Base-by-base conservation (phyloP, 2,797 vertebrate genomes). In the Lophius americanus region DNA sequence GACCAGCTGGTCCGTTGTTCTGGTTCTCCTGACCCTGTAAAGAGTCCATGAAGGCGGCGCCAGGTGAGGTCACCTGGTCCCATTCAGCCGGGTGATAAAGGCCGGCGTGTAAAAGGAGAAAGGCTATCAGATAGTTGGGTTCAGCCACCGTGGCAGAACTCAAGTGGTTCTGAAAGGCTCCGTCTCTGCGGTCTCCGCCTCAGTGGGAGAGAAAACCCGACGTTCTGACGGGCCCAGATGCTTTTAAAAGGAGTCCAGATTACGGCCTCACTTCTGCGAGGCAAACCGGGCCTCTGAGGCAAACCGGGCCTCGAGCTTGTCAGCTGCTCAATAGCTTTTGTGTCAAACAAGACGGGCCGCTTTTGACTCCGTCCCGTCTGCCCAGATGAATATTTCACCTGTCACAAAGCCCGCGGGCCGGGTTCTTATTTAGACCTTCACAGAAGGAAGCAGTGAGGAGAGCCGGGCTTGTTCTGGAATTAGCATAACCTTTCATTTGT, bases 161-260 rank as follows among this genome's bases (percentile, higher is more conserved):
- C 68, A 70, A 78, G 70, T 56, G 43, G 9, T 23, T 63, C 48
- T 80, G 81, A 92, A 93, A 89, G 82, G 79, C 75, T 69, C 54
- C 56, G 73, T 79, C 71, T 79, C 65, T 4, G 4, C 5, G 47
- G 48, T 64, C 65, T 84, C 58, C 9, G 65, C 75, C 78, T 67
- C 82, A 60, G 73, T 83, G 76, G 85, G 85, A 86, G 87, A 86
- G 79, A 84, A 72, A 72, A 52, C 60, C 60, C 67, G 13, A 56
- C 64, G 33, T 80, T 80, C 77, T 81, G 87, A 79, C 76, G 86
- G 86, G 44, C 12, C 53, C 76, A 91, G 89, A 90, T 90, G 78
- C 65, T 85, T 91, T 88, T 82, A 86, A 88, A 91, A 85, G 69
- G 84, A 80, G 5, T 53, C 75, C 90, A 90, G 91, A 93, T 92